Evolutionary conservation across 2,888 invertebrate species (phyloP).

Genomic region (Palloptera scutellata): DNA sequence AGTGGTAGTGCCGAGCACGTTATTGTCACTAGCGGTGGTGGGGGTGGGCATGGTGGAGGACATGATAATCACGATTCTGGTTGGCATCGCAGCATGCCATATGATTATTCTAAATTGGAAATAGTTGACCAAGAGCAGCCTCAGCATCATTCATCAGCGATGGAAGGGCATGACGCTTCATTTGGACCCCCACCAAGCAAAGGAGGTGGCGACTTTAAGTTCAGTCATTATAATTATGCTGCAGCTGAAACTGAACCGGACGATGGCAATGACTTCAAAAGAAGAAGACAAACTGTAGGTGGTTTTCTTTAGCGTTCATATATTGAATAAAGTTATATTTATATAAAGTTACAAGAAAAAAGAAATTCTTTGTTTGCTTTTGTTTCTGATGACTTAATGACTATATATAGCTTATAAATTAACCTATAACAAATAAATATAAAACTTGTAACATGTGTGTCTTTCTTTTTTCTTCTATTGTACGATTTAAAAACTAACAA

Average conservation of each 20-base stretch:
- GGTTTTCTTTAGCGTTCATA: conserved; percentile 45
- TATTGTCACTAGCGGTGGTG: conserved; percentile 61
- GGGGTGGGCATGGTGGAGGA: conserved; percentile 42
- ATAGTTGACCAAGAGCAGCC: conserved; percentile 9
- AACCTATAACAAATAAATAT: no score
- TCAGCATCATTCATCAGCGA: conserved; percentile 29
- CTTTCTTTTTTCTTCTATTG: no score
- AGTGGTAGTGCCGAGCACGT: conserved; percentile 66
- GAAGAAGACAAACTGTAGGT: conserved; percentile 28
- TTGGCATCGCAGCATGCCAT: conserved; percentile 64
- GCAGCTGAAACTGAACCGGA: conserved; percentile 9
- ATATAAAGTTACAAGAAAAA: no score
- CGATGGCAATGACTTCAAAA: conserved; percentile 22
- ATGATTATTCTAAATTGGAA: conserved; percentile 25
- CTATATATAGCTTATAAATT: no score
- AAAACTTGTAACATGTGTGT: neutral
- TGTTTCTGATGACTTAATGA: no score
- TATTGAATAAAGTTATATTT: conserved; percentile 34
- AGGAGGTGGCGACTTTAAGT: conserved; percentile 17
- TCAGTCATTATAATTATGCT: conserved; percentile 20
- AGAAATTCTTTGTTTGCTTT: no score
- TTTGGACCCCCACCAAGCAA: neutral
- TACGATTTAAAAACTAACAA: no score
- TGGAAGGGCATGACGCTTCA: conserved; percentile 25
- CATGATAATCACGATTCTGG: conserved; percentile 53